Percentiles rank a stretch among this genome's conserved stretches.
These are phyloP conservation scores for Cacoxenus indagator DNA, from an alignment of 2,888 invertebrate genomes.

Conservation along the genomic window DNA sequence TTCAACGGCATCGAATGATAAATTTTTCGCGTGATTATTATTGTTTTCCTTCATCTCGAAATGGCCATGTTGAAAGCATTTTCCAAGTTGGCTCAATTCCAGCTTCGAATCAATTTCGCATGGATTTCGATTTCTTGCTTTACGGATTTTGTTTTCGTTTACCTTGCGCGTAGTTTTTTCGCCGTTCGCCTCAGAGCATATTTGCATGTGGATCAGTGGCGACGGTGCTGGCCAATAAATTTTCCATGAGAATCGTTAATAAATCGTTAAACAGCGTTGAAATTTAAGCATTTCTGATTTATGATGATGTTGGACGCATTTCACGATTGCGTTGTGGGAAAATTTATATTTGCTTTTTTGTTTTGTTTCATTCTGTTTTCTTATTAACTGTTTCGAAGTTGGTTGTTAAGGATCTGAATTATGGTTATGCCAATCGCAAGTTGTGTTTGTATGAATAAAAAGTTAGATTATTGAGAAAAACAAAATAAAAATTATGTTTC, in stretches of 20 bases:
- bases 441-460: too few relatives aligned
- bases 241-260: slow-evolving; percentile 57
- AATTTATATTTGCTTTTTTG: too few relatives aligned
- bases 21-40: slow-evolving; percentile 5
- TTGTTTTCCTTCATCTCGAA: slow-evolving; percentile 8
- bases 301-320: too few relatives aligned
- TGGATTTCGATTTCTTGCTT: neutral
- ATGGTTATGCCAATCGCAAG: too few relatives aligned
- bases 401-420: too few relatives aligned
- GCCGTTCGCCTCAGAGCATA: neutral
- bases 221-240: slow-evolving; percentile 52
- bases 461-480: too few relatives aligned
- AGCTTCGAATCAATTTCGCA: neutral
- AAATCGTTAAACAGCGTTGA: slow-evolving; percentile 63
- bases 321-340: too few relatives aligned
- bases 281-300: slow-evolving; percentile 26
- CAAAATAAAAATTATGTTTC: too few relatives aligned
- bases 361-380: too few relatives aligned
- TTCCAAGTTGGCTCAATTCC: neutral
- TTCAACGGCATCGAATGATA: neutral
- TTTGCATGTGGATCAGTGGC: too few relatives aligned
- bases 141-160: neutral
- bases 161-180: neutral
- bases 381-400: too few relatives aligned
- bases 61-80: neutral